phyloP scores from a whole-genome alignment of 2,888 invertebrate species.

The Marronus borbonicus region DNA sequence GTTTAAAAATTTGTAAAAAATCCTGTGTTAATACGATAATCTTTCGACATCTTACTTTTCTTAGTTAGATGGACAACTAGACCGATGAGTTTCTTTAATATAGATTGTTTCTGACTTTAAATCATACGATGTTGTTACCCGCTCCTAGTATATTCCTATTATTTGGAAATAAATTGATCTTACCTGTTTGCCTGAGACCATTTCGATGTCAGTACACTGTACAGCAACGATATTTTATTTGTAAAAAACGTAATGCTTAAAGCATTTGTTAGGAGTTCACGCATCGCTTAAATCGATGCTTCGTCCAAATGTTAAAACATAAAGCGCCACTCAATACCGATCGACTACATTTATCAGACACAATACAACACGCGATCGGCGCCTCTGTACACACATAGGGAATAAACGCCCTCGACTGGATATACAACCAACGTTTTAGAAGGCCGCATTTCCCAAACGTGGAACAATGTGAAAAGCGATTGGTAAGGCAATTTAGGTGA shows the following conservation, averaged over 20 bases:
- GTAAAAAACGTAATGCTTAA: background rate
- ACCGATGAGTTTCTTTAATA: too few relatives aligned
- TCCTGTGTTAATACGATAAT: too few relatives aligned
- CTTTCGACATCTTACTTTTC: too few relatives aligned
- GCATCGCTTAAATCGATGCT: background rate
- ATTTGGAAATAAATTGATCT: too few relatives aligned
- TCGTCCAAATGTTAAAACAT: slow-evolving; percentile 6
- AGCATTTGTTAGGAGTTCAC: slow-evolving; percentile 27
- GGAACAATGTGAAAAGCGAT: background rate
- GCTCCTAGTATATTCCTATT: too few relatives aligned
- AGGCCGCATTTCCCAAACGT: background rate
- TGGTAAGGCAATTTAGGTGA: slow-evolving; percentile 24
- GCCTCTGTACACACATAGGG: background rate
- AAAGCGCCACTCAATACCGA: background rate
- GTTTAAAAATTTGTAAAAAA: too few relatives aligned
- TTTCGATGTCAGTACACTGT: too few relatives aligned
- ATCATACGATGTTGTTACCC: too few relatives aligned
- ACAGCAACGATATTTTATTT: too few relatives aligned
- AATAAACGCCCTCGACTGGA: background rate
- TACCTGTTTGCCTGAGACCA: too few relatives aligned
- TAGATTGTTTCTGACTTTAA: too few relatives aligned
- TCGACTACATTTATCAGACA: slow-evolving; percentile 19
- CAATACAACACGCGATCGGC: background rate
- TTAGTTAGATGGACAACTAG: too few relatives aligned
- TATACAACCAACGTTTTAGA: background rate